These are phyloP conservation scores for Philonicus albiceps DNA, from an alignment of 2,888 invertebrate species.

Conservation along the genomic window DNA sequence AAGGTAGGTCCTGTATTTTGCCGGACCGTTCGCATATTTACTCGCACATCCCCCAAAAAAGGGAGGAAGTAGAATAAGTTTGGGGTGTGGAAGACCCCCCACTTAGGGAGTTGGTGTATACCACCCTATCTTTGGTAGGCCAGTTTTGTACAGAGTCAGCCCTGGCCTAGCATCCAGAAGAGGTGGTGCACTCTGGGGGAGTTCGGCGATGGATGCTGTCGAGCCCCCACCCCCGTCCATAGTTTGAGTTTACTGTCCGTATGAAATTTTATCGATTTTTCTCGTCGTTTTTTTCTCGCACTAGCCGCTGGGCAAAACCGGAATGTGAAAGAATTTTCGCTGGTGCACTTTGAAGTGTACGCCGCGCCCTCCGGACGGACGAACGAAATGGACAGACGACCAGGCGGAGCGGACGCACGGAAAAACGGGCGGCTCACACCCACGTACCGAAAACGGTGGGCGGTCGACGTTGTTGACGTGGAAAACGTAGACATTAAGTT, in stretches of 20 bases:
- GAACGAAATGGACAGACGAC: background rate
- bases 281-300: constrained; percentile 36
- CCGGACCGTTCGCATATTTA: constrained; percentile 34
- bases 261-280: constrained; percentile 49
- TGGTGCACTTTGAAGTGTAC: constrained; percentile 18
- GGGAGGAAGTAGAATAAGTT: background rate
- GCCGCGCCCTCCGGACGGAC: background rate
- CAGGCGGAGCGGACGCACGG: background rate
- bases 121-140: constrained; percentile 1
- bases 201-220: background rate
- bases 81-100: background rate
- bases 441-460: background rate
- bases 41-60: constrained; percentile 2
- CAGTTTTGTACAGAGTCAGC: background rate
- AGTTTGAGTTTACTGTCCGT: constrained; percentile 45
- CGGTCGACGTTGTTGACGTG: background rate
- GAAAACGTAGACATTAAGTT: background rate
- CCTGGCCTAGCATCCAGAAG: background rate
- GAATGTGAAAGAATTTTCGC: constrained; percentile 31
- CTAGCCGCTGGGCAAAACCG: background rate
- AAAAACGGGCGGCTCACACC: background rate
- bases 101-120: background rate
- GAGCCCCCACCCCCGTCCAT: background rate
- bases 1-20: constrained; percentile 46
- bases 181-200: background rate